Evolutionary conservation across 2,888 invertebrate species (phyloP), one percentile per base, ranked within the genome.

Genomic region (Heliconius ismenius): DNA sequence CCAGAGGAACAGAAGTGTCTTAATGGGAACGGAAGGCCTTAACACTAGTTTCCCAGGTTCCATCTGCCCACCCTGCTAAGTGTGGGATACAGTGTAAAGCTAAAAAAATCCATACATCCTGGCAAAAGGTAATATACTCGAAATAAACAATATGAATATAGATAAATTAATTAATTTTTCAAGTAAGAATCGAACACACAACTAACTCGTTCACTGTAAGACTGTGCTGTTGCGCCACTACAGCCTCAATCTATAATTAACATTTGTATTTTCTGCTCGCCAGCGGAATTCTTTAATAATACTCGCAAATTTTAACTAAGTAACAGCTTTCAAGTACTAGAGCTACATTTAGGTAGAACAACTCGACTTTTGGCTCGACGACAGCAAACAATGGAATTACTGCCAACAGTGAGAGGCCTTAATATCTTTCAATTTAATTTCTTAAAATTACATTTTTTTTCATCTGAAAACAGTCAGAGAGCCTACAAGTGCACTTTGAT

Each of bases 341-440:
- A 81, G 80, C 39, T 81, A 74, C 78, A 81, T 77, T 79, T 79
- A 78, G 74, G 79, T 78, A 75, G 76, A 79, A 74, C 65, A 79
- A 77, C 75, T 76, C 72, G 75, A 80, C 75, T 81, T 81, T 83
- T 83, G 83, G 83, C 82, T 73, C 80, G 76, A 73, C 77, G 81
- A 81, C 81, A 83, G 83, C 81, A 80, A 81, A 81, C 80, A 81
- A 78, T 78, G 79, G 78, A 77, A 77, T 74, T 76, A 70, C 76
- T 73, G 76, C 76, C 76, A 76, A 76, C 76, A 63, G 65, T 72
- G 76, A 76, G 76, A 73, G 65, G 73, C 73, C 60, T 76, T 72
- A 76, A 76, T 73, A 76, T 76, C 72, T 76, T 76, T 73, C 43
- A 72, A 32, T 65, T 39, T 76, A 60, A 73, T 76, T 76, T 65